These are phyloP conservation scores for Heteromyza rotundicornis DNA, from an alignment of 2,888 invertebrate genomes.

Conservation along the genomic window DNA sequence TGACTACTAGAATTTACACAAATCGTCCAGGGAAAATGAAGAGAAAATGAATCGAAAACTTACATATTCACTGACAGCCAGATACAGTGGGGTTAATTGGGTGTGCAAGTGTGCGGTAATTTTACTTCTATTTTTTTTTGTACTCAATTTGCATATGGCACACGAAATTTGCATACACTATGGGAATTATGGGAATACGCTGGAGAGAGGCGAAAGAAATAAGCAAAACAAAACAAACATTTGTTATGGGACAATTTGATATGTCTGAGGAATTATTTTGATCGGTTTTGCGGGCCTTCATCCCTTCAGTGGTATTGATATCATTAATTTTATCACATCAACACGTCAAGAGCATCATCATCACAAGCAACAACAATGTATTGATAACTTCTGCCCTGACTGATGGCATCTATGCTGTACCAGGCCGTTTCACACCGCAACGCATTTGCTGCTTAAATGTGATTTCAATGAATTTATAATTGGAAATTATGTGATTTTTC, in stretches of 20 bases:
- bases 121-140: slow-evolving; percentile 9
- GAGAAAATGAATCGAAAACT: not conserved
- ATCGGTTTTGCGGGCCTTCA: not conserved
- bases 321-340: slow-evolving; percentile 38
- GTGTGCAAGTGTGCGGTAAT: slow-evolving; percentile 39
- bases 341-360: slow-evolving; percentile 23
- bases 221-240: slow-evolving; percentile 36
- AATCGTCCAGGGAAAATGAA: not conserved
- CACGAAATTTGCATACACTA: slow-evolving; percentile 22
- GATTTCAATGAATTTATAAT: slow-evolving; percentile 54
- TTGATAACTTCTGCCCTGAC: slow-evolving; percentile 27
- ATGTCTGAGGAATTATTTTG: no score
- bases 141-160: slow-evolving; percentile 1
- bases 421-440: slow-evolving; percentile 26
- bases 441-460: slow-evolving; percentile 41
- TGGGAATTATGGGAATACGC: not conserved
- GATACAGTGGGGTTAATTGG: slow-evolving; percentile 56
- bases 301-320: slow-evolving; percentile 14
- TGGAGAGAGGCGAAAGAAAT: not conserved
- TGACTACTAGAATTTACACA: no score
- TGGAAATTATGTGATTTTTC: slow-evolving; percentile 39
- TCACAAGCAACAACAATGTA: not conserved
- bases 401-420: slow-evolving; percentile 37
- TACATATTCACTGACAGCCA: slow-evolving; percentile 44
- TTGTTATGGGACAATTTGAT: slow-evolving; percentile 43